phyloP scores from a whole-genome alignment of 1,140 invertebrate genomes.

The Trichogramma pretiosum region DNA sequence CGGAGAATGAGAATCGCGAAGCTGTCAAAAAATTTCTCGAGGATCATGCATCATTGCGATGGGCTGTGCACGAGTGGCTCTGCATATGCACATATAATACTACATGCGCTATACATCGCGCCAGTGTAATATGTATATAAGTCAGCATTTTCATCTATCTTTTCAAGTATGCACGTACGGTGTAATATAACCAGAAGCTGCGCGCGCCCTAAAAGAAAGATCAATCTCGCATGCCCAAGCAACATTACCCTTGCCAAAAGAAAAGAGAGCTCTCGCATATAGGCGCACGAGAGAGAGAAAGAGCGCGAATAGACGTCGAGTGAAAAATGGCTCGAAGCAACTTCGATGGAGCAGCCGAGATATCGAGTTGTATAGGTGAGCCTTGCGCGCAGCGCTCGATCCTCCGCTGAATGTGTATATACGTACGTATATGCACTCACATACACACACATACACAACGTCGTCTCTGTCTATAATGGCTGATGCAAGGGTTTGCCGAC shows the following conservation, averaged over 20 bases:
- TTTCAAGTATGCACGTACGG: no score
- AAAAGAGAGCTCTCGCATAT: background rate
- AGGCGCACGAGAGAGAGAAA: background rate
- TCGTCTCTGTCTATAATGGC: no score
- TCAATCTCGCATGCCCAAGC: background rate
- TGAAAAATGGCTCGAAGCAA: background rate
- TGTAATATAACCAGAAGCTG: no score
- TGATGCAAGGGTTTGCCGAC: no score
- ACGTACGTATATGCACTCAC: background rate
- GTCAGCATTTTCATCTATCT: no score
- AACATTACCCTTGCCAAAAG: background rate
- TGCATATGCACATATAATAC: no score
- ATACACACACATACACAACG: background rate
- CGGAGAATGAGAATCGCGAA: no score
- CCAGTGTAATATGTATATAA: no score
- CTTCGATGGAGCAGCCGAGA: background rate
- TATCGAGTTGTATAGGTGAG: no score
- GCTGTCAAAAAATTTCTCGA: background rate
- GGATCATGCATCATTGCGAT: constrained; percentile 10
- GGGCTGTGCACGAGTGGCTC: no score
- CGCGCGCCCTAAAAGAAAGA: background rate
- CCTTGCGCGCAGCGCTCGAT: no score
- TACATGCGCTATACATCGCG: no score
- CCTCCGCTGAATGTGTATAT: background rate
- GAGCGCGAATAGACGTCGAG: background rate